Evolutionary conservation across 1,140 invertebrate species (phyloP).

Genomic region (Nymphalis io): DNA sequence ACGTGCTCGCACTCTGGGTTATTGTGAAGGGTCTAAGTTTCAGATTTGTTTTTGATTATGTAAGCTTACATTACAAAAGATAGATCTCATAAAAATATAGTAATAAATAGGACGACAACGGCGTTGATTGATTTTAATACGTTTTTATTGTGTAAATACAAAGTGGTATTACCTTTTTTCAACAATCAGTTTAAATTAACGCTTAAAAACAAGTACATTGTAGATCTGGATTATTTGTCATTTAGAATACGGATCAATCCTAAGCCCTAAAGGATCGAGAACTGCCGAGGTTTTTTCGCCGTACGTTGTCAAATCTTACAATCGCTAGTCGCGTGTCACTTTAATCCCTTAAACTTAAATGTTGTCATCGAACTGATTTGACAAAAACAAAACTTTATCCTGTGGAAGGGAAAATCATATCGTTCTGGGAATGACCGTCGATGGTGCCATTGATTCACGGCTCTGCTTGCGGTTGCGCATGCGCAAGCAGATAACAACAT

Average conservation of each 20-base stretch:
- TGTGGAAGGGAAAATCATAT: conserved; percentile 47
- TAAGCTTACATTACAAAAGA: background rate
- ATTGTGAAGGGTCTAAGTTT: background rate
- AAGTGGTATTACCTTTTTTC: too few species aligned
- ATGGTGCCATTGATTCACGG: conserved; percentile 40
- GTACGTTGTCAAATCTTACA: conserved; percentile 1
- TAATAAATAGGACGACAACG: too few species aligned
- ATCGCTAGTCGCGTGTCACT: conserved; percentile 3
- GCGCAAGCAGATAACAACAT: conserved; percentile 9
- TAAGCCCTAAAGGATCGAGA: background rate
- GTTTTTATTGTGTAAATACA: too few species aligned
- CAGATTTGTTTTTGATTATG: background rate
- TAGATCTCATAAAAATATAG: too few species aligned
- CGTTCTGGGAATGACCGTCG: conserved; percentile 47
- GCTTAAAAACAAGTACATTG: too few species aligned
- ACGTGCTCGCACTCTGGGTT: conserved; percentile 2
- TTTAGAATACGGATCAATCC: too few species aligned
- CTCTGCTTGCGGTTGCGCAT: conserved; percentile 23
- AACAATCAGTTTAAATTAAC: too few species aligned
- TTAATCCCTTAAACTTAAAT: background rate
- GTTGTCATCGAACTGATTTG: conserved; percentile 27
- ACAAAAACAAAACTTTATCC: conserved; percentile 49
- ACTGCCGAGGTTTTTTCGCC: background rate
- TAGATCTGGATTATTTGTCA: too few species aligned
- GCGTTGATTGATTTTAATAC: too few species aligned